Base-by-base conservation (phyloP, 2,113 vertebrate species). In the Burhinus bistriatus region DNA sequence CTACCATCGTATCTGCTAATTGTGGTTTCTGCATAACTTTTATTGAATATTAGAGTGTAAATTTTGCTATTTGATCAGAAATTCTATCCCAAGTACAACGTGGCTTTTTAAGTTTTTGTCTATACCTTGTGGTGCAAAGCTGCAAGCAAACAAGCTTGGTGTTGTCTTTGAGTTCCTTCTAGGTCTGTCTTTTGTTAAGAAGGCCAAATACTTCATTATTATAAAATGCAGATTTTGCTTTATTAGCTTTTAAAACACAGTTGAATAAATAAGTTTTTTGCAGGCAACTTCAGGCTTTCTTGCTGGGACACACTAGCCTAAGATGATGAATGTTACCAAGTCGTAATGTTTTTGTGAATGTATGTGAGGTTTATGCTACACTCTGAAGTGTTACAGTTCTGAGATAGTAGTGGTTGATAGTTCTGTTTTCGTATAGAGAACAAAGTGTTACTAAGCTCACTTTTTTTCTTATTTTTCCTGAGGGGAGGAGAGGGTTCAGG, bases 21-120 rank as follows among this genome's bases (percentile, higher is more conserved):
- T 83, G 21, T 94, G 19, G 34, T 89, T 97, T 89, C 58, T 94
- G 29, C 11, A 2, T 64, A 90, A 49, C 30, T 82, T 88, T 54
- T 22, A n/a, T 76, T 68, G 12, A 90, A 30, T 59, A 36, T 45
- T 64, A 17, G 22, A 30, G 4, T 40, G 14, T 73, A n/a, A 45
- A 36, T 88, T 69, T 52, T 91, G 40, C 29, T 72, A 8, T 83
- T 85, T 38, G 17, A 65, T 59, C 20, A 54, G 54, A 83, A 84
- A 36, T 34, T 82, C 22, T 47, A 6, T 82, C 14, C 8, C 51
- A 17, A 75, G 49, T 51, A 38, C 18, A 40, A 3, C 0, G 1
- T 18, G 34, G 9, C n/a, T 71, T 82, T 81, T 66, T 6, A 64
- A 66, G 12, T 10, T 54, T 44, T 79, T 71, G 19, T 71, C 32